phyloP scores from a whole-genome alignment of 2,113 vertebrate genomes.

The Phalacrocorax brasilianus region DNA sequence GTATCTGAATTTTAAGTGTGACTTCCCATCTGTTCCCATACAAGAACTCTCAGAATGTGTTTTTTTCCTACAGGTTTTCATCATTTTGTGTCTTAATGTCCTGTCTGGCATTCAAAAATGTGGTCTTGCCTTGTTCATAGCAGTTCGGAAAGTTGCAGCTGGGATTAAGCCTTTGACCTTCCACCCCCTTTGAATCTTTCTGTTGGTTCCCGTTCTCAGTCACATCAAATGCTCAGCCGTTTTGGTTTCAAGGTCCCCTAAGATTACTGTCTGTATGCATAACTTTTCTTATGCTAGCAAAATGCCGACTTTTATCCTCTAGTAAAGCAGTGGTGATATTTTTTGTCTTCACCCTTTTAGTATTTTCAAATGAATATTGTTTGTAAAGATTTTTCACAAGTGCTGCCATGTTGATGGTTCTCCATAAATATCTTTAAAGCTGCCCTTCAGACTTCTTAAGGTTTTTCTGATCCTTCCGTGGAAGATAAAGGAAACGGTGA shows the following conservation, averaged over 20 bases:
- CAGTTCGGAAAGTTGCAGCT: neutral
- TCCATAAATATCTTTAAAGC: neutral
- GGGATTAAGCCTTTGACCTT: neutral
- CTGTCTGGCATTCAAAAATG: neutral
- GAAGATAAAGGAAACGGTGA: no score
- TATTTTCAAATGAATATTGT: neutral
- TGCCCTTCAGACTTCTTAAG: neutral
- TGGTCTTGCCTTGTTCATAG: neutral
- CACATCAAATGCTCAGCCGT: accelerated
- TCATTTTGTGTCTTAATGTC: neutral
- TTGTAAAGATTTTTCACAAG: neutral
- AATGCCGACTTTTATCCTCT: neutral
- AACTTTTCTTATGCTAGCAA: neutral
- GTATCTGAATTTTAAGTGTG: neutral
- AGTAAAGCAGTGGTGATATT: neutral
- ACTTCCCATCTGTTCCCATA: neutral
- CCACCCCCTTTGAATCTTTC: neutral
- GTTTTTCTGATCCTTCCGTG: neutral
- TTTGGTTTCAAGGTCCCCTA: neutral
- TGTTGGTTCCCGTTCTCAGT: neutral
- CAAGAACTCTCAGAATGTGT: neutral
- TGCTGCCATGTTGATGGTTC: neutral
- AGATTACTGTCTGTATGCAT: neutral
- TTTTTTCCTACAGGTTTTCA: neutral
- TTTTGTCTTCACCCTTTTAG: neutral